Percentiles rank a stretch among this genome's conserved stretches.
phyloP scores from a whole-genome alignment of 2,797 vertebrate species.

The Ciconia nigra region DNA sequence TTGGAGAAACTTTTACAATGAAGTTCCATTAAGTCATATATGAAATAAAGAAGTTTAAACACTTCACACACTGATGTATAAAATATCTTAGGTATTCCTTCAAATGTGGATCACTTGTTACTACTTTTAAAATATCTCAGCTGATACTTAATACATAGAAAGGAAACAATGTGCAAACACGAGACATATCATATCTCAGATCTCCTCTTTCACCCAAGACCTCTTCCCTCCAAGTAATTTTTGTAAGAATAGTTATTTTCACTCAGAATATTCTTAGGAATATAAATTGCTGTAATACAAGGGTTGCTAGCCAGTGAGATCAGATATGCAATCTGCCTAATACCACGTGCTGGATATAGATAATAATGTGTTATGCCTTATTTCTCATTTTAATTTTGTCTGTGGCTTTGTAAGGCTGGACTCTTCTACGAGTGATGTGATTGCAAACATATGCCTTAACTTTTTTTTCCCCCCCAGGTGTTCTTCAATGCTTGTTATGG shows the following conservation, averaged over 20 bases:
- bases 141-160: background rate
- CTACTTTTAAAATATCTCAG: background rate
- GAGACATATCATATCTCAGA: background rate
- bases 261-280: background rate
- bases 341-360: background rate
- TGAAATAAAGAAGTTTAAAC: background rate
- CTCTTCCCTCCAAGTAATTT: background rate
- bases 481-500: background rate
- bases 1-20: background rate
- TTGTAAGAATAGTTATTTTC: background rate
- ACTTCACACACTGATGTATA: background rate
- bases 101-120: background rate
- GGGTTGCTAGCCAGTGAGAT: background rate
- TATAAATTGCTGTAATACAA: background rate
- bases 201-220: background rate
- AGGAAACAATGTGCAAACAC: background rate
- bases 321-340: background rate
- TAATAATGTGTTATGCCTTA: background rate
- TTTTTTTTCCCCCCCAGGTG: background rate
- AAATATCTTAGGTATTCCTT: background rate
- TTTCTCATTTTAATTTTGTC: constrained; percentile 9
- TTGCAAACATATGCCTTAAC: background rate
- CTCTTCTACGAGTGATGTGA: background rate
- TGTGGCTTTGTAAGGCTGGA: background rate
- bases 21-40: background rate